Percentiles rank a stretch among this genome's conserved stretches.
Evolutionary conservation across 2,797 vertebrate species (phyloP).

Genomic region (Sus cebifrons): DNA sequence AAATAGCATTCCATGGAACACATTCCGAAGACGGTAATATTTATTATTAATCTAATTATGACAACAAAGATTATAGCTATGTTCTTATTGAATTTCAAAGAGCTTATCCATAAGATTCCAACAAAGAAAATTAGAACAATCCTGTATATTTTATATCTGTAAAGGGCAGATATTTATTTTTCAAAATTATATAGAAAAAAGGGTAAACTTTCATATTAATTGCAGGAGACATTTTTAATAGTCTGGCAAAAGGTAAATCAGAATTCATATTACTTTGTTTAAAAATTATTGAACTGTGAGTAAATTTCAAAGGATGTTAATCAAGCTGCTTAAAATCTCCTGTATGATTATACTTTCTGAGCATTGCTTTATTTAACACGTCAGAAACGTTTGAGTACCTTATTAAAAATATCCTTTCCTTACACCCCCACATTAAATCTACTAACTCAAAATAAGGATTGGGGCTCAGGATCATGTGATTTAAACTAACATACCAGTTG

Average conservation of each 20-base stretch:
- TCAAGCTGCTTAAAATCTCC: not conserved
- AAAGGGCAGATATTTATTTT: not conserved
- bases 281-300: not conserved
- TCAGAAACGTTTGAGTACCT: not conserved
- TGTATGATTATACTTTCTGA: not conserved
- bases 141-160: not conserved
- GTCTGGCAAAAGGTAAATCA: not conserved
- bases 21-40: not conserved
- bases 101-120: not conserved
- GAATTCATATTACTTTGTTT: not conserved
- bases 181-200: not conserved
- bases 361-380: not conserved
- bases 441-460: not conserved
- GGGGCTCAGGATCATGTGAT: not conserved
- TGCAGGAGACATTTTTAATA: not conserved
- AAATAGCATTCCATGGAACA: not conserved
- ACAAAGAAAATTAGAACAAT: not conserved
- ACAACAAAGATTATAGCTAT: not conserved
- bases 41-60: not conserved
- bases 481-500: not conserved
- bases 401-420: not conserved
- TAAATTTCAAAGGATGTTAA: slow-evolving; percentile 33
- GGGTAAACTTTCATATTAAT: not conserved
- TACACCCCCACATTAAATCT: not conserved
- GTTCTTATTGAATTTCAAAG: not conserved